Evolutionary conservation across 2,888 invertebrate species (phyloP).

Genomic region (Dynastes grantii): DNA sequence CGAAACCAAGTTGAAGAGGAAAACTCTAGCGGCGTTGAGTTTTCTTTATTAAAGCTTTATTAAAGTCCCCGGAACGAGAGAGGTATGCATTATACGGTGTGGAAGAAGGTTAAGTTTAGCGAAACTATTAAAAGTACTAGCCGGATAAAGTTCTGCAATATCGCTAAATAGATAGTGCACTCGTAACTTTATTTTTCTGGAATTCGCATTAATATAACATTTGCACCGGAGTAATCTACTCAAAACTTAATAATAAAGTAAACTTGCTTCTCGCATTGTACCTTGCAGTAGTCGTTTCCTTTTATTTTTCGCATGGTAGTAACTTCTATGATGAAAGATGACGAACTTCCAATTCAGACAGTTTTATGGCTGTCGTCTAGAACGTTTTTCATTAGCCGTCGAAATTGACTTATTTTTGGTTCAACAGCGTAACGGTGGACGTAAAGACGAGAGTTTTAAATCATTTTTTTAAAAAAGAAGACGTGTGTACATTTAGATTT

Average conservation of each 20-base stretch:
- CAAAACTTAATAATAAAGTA: not conserved
- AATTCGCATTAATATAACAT: not conserved
- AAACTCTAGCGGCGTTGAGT: constrained; percentile 2
- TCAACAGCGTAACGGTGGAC: not conserved
- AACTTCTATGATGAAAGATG: not conserved
- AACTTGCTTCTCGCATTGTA: not conserved
- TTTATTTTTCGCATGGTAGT: not conserved
- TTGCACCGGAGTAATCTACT: not conserved
- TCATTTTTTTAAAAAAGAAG: not conserved
- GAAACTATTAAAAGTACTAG: not conserved
- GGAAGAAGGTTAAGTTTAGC: constrained; percentile 16
- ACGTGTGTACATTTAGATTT: not conserved
- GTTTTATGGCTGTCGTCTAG: constrained; percentile 28
- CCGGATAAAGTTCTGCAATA: not conserved
- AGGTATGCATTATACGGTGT: constrained; percentile 7
- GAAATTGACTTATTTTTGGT: not conserved
- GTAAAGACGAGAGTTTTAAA: constrained; percentile 5
- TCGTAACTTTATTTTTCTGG: not conserved
- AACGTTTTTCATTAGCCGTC: constrained; percentile 9
- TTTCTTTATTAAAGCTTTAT: constrained; percentile 43
- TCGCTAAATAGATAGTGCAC: not conserved
- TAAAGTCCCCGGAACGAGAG: constrained; percentile 17
- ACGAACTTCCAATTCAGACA: constrained; percentile 2
- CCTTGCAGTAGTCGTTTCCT: not conserved
- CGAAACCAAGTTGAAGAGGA: constrained; percentile 31